Evolutionary conservation across 2,797 vertebrate genomes (phyloP).

Genomic region (Gallinago stenura): DNA sequence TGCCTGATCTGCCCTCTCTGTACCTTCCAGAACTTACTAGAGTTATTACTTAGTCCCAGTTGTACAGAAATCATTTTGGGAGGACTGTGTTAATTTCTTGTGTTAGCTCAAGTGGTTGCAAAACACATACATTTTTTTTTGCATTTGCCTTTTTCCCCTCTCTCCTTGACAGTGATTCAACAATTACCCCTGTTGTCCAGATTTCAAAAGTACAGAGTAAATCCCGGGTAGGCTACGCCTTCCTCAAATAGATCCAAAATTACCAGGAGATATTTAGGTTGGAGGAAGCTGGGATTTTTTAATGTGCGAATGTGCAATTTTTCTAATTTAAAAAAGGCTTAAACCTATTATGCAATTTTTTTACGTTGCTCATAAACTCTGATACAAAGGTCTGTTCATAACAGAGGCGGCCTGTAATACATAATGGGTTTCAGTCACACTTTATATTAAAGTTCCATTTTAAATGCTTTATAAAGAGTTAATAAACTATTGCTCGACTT

Average conservation of each 20-base stretch:
- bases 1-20: neutral
- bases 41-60: neutral
- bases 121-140: neutral
- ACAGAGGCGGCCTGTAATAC: neutral
- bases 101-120: neutral
- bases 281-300: neutral
- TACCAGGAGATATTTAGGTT: neutral
- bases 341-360: neutral
- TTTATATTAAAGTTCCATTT: constrained; percentile 55
- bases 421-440: constrained; percentile 15
- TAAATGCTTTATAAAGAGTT: constrained; percentile 12
- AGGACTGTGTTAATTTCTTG: neutral
- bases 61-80: neutral
- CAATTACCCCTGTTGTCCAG: neutral
- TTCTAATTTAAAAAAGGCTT: constrained; percentile 1
- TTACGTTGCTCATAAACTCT: constrained; percentile 29
- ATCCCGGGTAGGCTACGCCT: neutral
- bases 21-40: neutral
- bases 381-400: neutral
- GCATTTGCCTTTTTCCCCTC: neutral
- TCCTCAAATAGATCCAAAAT: neutral
- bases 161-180: neutral
- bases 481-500: constrained; percentile 2
- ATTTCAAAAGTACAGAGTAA: neutral
- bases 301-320: neutral